Evolutionary conservation across 2,888 invertebrate species (phyloP), one percentile per base, ranked within the genome.

Genomic region (Morpho helenor): DNA sequence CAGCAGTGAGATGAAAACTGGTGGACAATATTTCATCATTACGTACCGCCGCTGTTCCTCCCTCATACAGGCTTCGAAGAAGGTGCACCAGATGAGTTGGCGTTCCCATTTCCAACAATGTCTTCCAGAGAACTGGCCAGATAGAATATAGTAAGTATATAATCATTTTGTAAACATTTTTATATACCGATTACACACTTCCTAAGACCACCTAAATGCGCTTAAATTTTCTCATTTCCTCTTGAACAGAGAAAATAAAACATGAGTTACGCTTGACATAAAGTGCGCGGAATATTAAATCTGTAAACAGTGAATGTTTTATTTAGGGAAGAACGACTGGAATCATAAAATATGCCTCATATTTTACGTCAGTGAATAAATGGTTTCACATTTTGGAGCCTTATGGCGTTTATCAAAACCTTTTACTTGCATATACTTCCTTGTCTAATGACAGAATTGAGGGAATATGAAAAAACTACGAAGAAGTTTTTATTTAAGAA

Each of bases 251-350:
- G 45, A 39, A 56, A 62, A 62, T 54, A 61, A 61, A 63, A 63
- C 57, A 56, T 56, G 60, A 61, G 56, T 49, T 53, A 49, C 61
- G 43, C 56, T 57, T 60, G 62, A 59, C 60, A 59, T 54, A 62
- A 59, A 64, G 60, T 59, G 62, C 60, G 59, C 60, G 51, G 64
- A 64, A 64, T 64, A 64, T 64, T 64, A 60, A 64, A 64, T 60
- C 64, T 60, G 60, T 63, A 63, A 64, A 60, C 59, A 52, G 55
- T 56, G 62, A 61, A 57, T 64, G 57, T 59, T 60, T 61, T 62
- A 64, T 62, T 62, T 59, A 63, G 44, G 49, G 50, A 64, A 62
- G 52, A 55, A 65, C 48, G 60, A 49, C 50, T 52, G 55, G 49
- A 49, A 49, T 52, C 52, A 54, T 60, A 49, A 63, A 62, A 61